These are phyloP conservation scores for Hystrix cristata DNA, from an alignment of 2,113 vertebrate genomes.

Conservation along the genomic window DNA sequence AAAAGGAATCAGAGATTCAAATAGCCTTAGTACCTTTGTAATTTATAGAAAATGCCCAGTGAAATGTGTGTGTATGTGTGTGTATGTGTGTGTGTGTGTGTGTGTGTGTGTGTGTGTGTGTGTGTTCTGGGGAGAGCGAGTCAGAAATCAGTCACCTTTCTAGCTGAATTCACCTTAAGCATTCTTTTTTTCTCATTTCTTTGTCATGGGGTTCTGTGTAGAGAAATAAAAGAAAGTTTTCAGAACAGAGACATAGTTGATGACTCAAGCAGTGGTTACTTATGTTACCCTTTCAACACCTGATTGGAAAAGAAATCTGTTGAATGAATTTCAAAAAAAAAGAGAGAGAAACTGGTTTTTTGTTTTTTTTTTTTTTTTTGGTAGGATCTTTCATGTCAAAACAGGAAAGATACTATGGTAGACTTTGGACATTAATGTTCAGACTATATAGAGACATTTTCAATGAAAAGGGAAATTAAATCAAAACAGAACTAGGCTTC, in stretches of 20 bases:
- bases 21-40: background rate
- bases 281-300: background rate
- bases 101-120: background rate
- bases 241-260: background rate
- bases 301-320: slow-evolving; percentile 8
- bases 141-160: background rate
- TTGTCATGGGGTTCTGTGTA: background rate
- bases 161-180: background rate
- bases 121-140: background rate
- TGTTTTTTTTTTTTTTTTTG: background rate
- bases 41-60: background rate
- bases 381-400: slow-evolving; percentile 11
- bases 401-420: background rate
- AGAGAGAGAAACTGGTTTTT: background rate
- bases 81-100: background rate
- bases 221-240: background rate
- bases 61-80: background rate
- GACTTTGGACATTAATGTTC: background rate
- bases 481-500: background rate
- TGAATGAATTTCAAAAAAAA: background rate
- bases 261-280: background rate
- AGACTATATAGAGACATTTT: background rate
- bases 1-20: background rate
- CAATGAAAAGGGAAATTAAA: slow-evolving; percentile 21
- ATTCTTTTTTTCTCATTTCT: background rate